Evolutionary conservation across 2,113 vertebrate genomes (phyloP).

Genomic region (Nycticryphes semicollaris): DNA sequence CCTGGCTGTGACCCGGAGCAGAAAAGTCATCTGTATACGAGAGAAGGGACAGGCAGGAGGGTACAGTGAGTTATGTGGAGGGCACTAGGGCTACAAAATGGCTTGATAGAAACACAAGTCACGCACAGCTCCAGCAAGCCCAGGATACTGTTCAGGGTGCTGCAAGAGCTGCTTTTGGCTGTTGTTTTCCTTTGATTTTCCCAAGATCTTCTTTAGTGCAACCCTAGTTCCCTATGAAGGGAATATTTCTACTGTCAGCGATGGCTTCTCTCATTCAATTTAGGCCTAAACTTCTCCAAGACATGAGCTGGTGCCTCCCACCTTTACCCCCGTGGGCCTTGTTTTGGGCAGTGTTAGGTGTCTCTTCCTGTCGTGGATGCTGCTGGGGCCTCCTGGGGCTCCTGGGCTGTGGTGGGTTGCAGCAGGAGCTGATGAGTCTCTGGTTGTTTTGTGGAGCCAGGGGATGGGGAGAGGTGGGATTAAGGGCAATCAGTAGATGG

Average conservation of each 20-base stretch:
- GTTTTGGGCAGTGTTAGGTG: rapidly evolving
- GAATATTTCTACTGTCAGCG: not conserved
- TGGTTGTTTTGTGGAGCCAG: not conserved
- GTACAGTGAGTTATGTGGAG: rapidly evolving
- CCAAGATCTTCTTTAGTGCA: not conserved
- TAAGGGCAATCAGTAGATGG: not conserved
- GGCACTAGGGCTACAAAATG: not conserved
- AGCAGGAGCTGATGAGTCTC: not conserved
- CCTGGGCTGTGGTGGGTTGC: not conserved
- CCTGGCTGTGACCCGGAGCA: not conserved
- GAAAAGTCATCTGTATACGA: not conserved
- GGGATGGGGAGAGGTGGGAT: not conserved
- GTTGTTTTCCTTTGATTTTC: not conserved
- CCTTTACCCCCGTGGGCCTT: not conserved
- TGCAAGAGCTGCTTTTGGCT: not conserved
- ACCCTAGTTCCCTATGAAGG: not conserved
- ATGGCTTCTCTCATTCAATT: not conserved
- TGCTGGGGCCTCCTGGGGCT: not conserved
- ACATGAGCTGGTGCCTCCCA: not conserved
- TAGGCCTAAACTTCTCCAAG: not conserved
- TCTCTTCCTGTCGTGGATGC: not conserved
- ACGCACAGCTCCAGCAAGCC: no score
- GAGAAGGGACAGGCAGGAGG: not conserved
- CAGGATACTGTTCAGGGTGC: not conserved
- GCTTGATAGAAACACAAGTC: not conserved